phyloP scores from a whole-genome alignment of 1,140 invertebrate species.

The Leptinotarsa lineolata region DNA sequence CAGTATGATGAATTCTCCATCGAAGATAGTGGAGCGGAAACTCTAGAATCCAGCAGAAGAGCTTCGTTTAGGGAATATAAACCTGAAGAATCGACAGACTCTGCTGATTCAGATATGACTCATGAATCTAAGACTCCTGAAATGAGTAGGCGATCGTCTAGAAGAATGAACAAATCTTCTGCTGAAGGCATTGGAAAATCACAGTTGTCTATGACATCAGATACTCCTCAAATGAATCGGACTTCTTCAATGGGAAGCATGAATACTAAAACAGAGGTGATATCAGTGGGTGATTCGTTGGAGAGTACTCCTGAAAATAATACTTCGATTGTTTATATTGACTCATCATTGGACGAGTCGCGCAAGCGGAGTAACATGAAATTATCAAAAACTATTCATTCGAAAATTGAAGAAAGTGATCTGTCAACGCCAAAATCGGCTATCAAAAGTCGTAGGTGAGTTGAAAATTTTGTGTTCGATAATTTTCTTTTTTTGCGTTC shows the following conservation, averaged over 20 bases:
- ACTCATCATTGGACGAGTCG: not conserved
- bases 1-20: not conserved
- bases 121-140: conserved; percentile 2
- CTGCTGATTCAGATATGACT: not conserved
- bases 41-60: not conserved
- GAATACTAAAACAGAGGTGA: not conserved
- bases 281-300: not conserved
- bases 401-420: conserved; percentile 1
- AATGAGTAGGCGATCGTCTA: not conserved
- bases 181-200: not conserved
- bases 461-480: not conserved
- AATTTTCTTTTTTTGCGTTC: not conserved
- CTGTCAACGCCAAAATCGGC: conserved; percentile 31
- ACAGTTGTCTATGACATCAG: not conserved
- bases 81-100: not conserved
- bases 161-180: not conserved
- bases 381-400: conserved; percentile 11
- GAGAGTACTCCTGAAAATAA: conserved; percentile 11
- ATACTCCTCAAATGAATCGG: not conserved
- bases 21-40: not conserved
- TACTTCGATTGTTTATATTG: not conserved
- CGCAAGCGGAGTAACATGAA: not conserved
- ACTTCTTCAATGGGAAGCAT: not conserved
- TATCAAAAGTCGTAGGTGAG: conserved; percentile 23
- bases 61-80: not conserved